These are phyloP conservation scores for Zaprionus kolodkinae DNA, from an alignment of 1,140 invertebrate species.

Conservation along the genomic window DNA sequence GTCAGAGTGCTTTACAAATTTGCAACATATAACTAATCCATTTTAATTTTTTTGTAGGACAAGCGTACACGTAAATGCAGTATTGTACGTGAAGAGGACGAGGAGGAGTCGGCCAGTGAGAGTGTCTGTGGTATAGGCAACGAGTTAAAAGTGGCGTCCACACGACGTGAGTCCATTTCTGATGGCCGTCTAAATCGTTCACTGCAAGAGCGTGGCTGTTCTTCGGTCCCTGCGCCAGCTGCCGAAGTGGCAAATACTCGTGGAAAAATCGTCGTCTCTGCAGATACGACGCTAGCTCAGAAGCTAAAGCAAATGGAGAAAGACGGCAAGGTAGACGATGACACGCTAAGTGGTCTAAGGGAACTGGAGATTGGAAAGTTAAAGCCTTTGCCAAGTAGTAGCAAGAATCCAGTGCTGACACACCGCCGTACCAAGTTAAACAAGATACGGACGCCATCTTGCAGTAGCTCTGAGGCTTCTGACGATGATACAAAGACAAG, in stretches of 20 bases:
- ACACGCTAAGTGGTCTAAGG: constrained; percentile 69
- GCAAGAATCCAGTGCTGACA: constrained; percentile 80
- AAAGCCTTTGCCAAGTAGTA: constrained; percentile 86
- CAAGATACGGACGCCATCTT: constrained; percentile 92
- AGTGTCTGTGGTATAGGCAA: constrained; percentile 71
- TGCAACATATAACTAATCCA: neutral
- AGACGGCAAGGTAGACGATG: constrained; percentile 60
- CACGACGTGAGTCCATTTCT: constrained; percentile 86
- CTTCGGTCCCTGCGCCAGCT: constrained; percentile 24
- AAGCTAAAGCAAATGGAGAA: constrained; percentile 81
- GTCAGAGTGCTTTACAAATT: constrained; percentile 1
- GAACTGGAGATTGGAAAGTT: constrained; percentile 79
- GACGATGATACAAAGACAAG: constrained; percentile 94
- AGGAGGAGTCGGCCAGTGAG: constrained; percentile 89
- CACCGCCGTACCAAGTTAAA: constrained; percentile 89
- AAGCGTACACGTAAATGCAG: constrained; percentile 91
- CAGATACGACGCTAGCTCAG: constrained; percentile 66
- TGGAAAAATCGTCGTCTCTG: constrained; percentile 70
- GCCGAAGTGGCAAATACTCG: constrained; percentile 61
- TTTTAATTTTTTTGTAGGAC: constrained; percentile 43
- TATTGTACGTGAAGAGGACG: constrained; percentile 94
- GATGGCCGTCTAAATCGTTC: constrained; percentile 87
- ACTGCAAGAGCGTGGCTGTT: constrained; percentile 84
- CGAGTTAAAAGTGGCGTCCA: constrained; percentile 81
- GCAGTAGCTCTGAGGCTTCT: constrained; percentile 95